Evolutionary conservation across 2,113 vertebrate genomes (phyloP), one percentile per base, ranked within the genome.

Genomic region (Cyanoliseus patagonus): DNA sequence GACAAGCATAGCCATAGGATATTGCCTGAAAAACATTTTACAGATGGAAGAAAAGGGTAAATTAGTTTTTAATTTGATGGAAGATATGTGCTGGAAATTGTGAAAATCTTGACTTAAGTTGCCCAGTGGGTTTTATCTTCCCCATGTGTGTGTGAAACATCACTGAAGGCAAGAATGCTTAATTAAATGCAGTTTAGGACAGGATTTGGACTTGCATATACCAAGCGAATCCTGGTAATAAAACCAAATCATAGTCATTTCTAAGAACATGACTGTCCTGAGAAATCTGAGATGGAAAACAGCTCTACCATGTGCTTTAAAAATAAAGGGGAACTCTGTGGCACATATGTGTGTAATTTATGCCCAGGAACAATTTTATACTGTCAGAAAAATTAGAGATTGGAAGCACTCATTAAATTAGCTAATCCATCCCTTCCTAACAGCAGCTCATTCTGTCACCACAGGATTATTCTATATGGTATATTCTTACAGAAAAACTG

Each of bases 311-410:
- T 35, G 86, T 94, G 75, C 92, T 94, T 94, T 69, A 85, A 94
- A 91, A 97, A 94, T 86, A 73, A 94, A 92, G 47, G 44, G 63
- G 52, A 92, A n/a, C 74, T 83, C 59, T 80, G 46, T 94, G 91
- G 74, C 94, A 92, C 96, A 96, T 91, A 79, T 95, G 96, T 84
- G 55, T 96, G 78, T 70, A 91, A 97, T 96, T 97, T 96, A 84
- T 96, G 63, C 83, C 75, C 78, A 91, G 81, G 62, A 92, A 92
- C 89, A 80, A 59, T 95, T 96, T 96, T 96, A 92, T 89, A 91
- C 88, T 96, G 92, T 96, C 94, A 96, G 84, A 94, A 97, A 95
- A 96, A 96, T 88, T 91, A 91, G 44, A 97, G 70, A 96, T 94
- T 96, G 77, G 91, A 92, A 92, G 88, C 47, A 82, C 12, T 84